Conservation (phyloP, 2,888 invertebrate genomes). For the Phortica magna region DNA sequence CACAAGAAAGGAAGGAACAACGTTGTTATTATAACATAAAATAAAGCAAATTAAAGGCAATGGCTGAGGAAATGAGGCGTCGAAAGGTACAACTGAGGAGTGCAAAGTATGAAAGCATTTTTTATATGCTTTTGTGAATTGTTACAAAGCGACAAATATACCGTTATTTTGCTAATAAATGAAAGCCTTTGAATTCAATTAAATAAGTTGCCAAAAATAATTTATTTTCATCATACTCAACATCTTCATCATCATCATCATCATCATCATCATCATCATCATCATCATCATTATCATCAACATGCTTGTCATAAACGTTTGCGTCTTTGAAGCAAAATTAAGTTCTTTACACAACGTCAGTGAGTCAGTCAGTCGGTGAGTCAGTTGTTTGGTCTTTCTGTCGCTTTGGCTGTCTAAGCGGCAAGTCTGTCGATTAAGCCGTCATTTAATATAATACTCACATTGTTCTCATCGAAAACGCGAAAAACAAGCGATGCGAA, state of each 20-base stretch:
- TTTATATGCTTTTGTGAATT: too few species aligned
- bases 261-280: not conserved
- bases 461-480: conserved; percentile 99
- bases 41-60: too few species aligned
- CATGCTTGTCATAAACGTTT: too few species aligned
- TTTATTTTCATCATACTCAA: conserved; percentile 42
- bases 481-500: conserved; percentile 98
- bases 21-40: too few species aligned
- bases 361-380: conserved; percentile 22
- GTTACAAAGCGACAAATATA: too few species aligned
- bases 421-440: not conserved
- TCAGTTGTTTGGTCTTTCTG: not conserved
- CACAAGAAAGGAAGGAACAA: too few species aligned
- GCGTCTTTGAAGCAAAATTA: too few species aligned
- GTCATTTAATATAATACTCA: conserved; percentile 80
- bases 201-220: conserved; percentile 46
- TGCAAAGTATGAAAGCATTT: too few species aligned
- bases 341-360: not conserved
- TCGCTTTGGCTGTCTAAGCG: not conserved
- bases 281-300: not conserved
- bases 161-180: conserved; percentile 52
- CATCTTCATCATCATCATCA: conserved; percentile 42
- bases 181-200: conserved; percentile 46
- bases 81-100: too few species aligned
- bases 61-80: too few species aligned